Evolutionary conservation across 2,113 vertebrate genomes (phyloP).

Genomic region (Notothenia rossii): DNA sequence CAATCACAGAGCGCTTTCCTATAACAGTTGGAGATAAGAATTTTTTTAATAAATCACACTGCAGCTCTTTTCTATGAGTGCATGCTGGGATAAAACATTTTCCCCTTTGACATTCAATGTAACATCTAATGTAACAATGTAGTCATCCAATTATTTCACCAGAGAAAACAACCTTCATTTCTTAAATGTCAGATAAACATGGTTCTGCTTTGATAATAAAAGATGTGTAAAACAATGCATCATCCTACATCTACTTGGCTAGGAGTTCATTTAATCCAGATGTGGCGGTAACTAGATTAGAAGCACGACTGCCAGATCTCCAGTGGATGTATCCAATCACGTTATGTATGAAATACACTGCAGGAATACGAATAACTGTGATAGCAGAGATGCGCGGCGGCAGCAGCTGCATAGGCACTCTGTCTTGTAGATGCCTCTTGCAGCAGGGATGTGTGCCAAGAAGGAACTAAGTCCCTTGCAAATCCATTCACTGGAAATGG

Average conservation of each 20-base stretch:
- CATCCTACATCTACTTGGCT: conserved; percentile 57
- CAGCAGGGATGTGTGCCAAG: conserved; percentile 65
- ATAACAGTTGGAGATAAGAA: conserved; percentile 10
- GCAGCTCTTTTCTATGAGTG: conserved; percentile 1
- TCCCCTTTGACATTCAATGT: conserved; percentile 31
- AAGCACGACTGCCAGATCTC: conserved; percentile 58
- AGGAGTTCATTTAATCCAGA: conserved; percentile 64
- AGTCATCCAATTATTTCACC: conserved; percentile 18
- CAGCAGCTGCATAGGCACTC: conserved; percentile 60
- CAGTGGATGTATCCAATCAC: conserved; percentile 66
- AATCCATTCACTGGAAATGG: conserved; percentile 78
- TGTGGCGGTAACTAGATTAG: conserved; percentile 70
- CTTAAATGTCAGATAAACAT: conserved; percentile 44
- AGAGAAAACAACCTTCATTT: conserved; percentile 30
- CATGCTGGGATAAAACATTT: conserved; percentile 21
- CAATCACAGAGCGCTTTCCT: not conserved
- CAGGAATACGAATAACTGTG: conserved; percentile 43
- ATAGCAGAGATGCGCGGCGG: conserved; percentile 54
- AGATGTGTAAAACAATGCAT: conserved; percentile 55
- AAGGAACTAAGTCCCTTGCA: conserved; percentile 74
- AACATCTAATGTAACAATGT: conserved; percentile 22
- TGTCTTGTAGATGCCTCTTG: conserved; percentile 57
- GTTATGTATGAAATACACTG: conserved; percentile 65
- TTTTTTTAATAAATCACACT: not conserved
- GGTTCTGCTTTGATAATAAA: conserved; percentile 42